These are phyloP conservation scores for Scopus umbretta DNA, from an alignment of 2,113 vertebrate genomes.

Conservation along the genomic window DNA sequence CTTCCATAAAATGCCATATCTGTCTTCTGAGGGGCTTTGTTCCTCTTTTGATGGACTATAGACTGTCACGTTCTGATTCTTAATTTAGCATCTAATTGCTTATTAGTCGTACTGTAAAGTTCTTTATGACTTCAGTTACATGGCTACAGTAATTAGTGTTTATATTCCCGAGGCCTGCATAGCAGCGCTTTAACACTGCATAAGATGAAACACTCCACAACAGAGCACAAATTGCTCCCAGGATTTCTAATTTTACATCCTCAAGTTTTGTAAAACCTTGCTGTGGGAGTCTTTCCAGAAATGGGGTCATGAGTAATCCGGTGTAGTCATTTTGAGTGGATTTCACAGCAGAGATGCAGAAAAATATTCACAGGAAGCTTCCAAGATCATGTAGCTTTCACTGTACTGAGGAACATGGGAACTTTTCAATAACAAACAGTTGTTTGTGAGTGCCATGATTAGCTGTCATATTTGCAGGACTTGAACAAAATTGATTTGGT, in stretches of 20 bases:
- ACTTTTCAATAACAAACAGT: neutral
- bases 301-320: neutral
- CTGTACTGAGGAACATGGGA: fast-evolving
- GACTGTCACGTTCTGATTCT: neutral
- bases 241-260: slow-evolving; percentile 6
- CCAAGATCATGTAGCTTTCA: neutral
- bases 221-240: neutral
- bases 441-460: neutral
- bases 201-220: neutral
- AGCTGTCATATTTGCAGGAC: neutral
- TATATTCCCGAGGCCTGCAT: neutral
- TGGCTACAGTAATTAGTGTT: neutral
- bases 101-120: neutral
- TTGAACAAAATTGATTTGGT: neutral
- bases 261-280: neutral
- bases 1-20: neutral
- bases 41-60: neutral
- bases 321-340: neutral
- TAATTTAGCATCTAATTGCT: neutral
- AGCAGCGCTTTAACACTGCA: neutral
- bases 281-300: neutral
- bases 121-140: neutral
- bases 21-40: neutral
- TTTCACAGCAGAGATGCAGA: neutral
- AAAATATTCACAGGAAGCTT: neutral